These are phyloP conservation scores for Sternarchorhynchus goeldii DNA, from an alignment of 2,797 vertebrate species.

Conservation along the genomic window DNA sequence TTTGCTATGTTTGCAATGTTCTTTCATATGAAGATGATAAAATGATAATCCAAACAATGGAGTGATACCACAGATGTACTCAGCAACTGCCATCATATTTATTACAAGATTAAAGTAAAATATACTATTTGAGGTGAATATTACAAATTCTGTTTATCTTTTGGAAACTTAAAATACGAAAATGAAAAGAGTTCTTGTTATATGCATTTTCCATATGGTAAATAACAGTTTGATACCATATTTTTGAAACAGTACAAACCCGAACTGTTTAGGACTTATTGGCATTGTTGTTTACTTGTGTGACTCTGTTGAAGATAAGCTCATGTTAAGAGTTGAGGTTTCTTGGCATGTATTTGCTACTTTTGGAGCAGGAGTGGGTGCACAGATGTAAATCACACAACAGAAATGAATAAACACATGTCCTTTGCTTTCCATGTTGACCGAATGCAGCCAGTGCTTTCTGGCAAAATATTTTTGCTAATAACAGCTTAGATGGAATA, in stretches of 20 bases:
- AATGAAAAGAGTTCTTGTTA: not conserved
- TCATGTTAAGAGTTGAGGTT: too few species aligned
- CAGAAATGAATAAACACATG: too few species aligned
- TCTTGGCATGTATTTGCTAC: too few species aligned
- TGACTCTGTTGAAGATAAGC: too few species aligned
- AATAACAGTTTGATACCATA: too few species aligned
- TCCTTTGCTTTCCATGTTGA: too few species aligned
- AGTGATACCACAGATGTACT: not conserved
- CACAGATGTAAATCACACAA: too few species aligned
- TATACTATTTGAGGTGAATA: slow-evolving; percentile 25
- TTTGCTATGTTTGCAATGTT: not conserved
- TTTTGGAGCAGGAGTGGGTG: too few species aligned
- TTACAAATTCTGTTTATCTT: slow-evolving; percentile 3
- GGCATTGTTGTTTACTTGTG: too few species aligned
- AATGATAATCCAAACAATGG: slow-evolving; percentile 28
- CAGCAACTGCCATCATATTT: slow-evolving; percentile 25
- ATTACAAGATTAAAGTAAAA: slow-evolving; percentile 28
- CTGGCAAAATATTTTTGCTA: not conserved
- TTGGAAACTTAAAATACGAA: slow-evolving; percentile 16
- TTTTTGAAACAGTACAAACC: too few species aligned
- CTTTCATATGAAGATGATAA: slow-evolving; percentile 23
- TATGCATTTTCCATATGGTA: not conserved
- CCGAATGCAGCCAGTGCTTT: too few species aligned
- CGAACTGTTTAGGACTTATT: too few species aligned
- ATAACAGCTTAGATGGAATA: not conserved